Evolutionary conservation across 2,888 invertebrate genomes (phyloP), one percentile per base, ranked within the genome.

Genomic region (Zaprionus obscuricornis): DNA sequence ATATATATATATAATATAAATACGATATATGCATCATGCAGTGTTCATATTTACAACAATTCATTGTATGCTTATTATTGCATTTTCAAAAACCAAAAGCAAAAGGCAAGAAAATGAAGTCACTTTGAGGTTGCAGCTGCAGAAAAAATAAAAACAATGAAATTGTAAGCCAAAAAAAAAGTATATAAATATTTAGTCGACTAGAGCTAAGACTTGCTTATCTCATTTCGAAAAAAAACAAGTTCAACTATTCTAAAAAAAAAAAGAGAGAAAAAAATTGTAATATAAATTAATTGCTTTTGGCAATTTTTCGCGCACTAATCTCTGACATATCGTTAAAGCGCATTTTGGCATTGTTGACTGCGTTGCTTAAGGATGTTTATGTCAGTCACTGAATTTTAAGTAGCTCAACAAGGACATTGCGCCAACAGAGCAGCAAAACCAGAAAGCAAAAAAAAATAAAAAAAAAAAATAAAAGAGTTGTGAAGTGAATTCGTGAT

Each of bases 281-380:
- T 65, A 29, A 31, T 46, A 40, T 14, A 66, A 84, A 81, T 84
- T 81, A 81, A 75, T 74, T 81, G 67, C 55, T 69, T n/a, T 39
- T 62, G 46, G 60, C 66, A 57, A 58, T 40, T 68, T 58, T 55
- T 34, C 42, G 60, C 69, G 62, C 50, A 45, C 62, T 84, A 81
- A 81, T 81, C 78, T 74, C 74, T 74, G 76, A 84, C 82, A 82
- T 84, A 78, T 76, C 74, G 78, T 82, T 82, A 78, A 76, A 82
- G 73, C 74, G 71, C 74, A 71, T 40, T 66, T 70, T 74, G 75
- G 78, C 82, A 63, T 58, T 71, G 58, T 70, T 40, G 66, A 72
- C 73, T 76, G 67, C 66, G 51, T 67, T 77, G 66, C 72, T 83
- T 72, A 85, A 73, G 84, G 54, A 78, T 82, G 81, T 76, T 85